phyloP scores from a whole-genome alignment of 2,113 vertebrate species.

The Pristiophorus japonicus region DNA sequence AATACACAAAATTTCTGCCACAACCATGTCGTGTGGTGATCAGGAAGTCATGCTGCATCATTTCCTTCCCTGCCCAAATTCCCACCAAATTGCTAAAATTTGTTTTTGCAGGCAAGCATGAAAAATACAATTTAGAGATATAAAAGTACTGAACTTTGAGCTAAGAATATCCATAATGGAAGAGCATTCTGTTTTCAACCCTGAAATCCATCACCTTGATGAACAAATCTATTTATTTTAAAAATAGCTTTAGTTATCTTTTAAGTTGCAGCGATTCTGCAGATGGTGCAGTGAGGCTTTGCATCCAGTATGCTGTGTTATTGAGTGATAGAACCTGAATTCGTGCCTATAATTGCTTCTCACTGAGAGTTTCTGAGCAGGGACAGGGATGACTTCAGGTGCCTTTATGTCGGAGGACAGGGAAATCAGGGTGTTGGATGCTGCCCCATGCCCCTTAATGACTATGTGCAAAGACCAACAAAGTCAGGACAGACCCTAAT shows the following conservation, averaged over 20 bases:
- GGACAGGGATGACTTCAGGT: background rate
- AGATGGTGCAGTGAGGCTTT: background rate
- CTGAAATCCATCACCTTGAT: background rate
- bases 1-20: background rate
- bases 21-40: background rate
- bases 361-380: background rate
- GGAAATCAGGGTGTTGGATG: background rate
- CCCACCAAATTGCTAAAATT: background rate
- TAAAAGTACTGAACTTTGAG: background rate
- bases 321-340: background rate
- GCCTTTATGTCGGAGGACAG: too few relatives aligned
- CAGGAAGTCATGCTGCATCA: background rate
- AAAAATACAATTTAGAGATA: too few relatives aligned
- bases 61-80: background rate
- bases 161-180: background rate
- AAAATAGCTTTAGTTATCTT: slow-evolving; percentile 23
- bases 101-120: too few relatives aligned
- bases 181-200: background rate
- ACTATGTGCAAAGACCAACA: too few relatives aligned
- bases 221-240: background rate
- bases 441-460: background rate
- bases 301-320: background rate
- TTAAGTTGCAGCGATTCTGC: background rate
- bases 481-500: background rate
- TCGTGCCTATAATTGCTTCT: slow-evolving; percentile 3